Percentiles rank a stretch among this genome's conserved stretches.
Evolutionary conservation across 2,797 vertebrate genomes (phyloP).

Genomic region (Myoxocephalus aenaeus): DNA sequence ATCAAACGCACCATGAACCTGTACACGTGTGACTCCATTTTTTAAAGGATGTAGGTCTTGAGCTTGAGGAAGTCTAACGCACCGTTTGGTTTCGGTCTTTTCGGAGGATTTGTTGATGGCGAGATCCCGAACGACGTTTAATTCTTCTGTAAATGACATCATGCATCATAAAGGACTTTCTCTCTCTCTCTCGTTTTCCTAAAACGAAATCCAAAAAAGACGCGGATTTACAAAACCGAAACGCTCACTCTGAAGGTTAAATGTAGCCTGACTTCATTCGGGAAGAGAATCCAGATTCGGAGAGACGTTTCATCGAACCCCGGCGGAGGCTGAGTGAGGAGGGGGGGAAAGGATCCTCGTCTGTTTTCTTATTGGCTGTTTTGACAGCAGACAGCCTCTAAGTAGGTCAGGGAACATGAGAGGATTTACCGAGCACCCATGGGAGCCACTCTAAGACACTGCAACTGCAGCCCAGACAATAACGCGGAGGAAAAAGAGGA

Average conservation of each 20-base stretch:
- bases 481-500: slow-evolving; percentile 62
- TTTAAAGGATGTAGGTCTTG: neutral
- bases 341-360: slow-evolving; percentile 70
- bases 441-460: slow-evolving; percentile 79
- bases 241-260: slow-evolving; percentile 13
- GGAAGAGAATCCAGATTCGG: slow-evolving; percentile 55
- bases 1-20: neutral
- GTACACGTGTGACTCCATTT: neutral
- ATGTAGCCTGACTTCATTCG: slow-evolving; percentile 32
- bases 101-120: neutral
- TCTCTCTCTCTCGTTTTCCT: neutral
- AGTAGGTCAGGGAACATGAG: slow-evolving; percentile 86
- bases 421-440: slow-evolving; percentile 81
- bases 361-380: slow-evolving; percentile 83
- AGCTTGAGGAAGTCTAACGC: neutral
- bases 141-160: slow-evolving; percentile 31
- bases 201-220: slow-evolving; percentile 29
- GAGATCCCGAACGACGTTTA: slow-evolving; percentile 1
- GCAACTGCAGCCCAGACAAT: slow-evolving; percentile 77
- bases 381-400: slow-evolving; percentile 83
- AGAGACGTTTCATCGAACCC: slow-evolving; percentile 65
- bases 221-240: slow-evolving; percentile 9
- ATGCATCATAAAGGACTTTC: slow-evolving; percentile 32
- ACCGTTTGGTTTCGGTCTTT: neutral
- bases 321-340: slow-evolving; percentile 61